Percentiles rank a stretch among this genome's conserved stretches.
Evolutionary conservation across 2,113 vertebrate genomes (phyloP).

Genomic region (Leptocoma aspasia): DNA sequence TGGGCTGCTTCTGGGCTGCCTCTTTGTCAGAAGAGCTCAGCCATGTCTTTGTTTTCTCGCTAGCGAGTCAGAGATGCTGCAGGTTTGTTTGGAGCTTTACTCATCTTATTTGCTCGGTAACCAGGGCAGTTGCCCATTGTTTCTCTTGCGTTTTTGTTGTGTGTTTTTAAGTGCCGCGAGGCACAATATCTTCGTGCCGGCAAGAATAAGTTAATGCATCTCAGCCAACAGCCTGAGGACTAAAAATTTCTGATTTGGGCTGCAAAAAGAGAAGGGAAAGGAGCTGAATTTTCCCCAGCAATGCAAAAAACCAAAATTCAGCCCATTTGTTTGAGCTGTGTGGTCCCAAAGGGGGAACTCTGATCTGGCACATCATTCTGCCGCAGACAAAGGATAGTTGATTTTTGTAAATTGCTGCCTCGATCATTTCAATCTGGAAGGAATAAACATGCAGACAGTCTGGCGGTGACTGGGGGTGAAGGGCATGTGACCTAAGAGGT

Average conservation of each 20-base stretch:
- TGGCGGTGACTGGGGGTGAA: background rate
- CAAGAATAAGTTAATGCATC: background rate
- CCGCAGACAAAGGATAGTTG: background rate
- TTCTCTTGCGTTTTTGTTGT: background rate
- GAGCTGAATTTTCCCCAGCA: background rate
- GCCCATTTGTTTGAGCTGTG: background rate
- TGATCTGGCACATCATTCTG: background rate
- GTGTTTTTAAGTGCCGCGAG: background rate
- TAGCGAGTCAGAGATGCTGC: background rate
- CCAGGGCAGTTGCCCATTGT: slow-evolving; percentile 4
- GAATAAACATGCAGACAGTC: background rate
- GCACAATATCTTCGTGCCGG: background rate
- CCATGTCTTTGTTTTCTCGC: background rate
- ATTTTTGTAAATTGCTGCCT: background rate
- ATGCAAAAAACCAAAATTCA: background rate
- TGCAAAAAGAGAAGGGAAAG: background rate
- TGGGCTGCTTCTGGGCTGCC: background rate
- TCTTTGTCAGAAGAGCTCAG: slow-evolving; percentile 47
- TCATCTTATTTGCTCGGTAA: background rate
- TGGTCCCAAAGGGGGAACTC: background rate
- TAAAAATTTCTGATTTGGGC: background rate
- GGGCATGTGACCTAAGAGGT: slow-evolving; percentile 12
- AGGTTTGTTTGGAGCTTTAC: background rate
- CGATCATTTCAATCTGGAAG: background rate
- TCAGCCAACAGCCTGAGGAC: background rate